phyloP scores from a whole-genome alignment of 2,888 invertebrate genomes.

The Synanthedon vespiformis region DNA sequence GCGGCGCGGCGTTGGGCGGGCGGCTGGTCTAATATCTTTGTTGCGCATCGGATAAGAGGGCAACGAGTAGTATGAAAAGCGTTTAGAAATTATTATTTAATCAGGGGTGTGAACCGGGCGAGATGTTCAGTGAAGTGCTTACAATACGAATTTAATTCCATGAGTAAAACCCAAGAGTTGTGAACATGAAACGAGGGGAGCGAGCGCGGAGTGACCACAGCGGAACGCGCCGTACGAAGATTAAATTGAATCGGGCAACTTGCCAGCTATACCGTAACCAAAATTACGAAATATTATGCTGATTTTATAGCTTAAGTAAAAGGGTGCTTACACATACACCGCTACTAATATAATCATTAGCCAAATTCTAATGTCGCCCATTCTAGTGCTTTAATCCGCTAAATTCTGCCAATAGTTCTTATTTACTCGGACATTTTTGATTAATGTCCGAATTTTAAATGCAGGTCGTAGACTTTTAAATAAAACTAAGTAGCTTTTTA shows the following conservation, averaged over 20 bases:
- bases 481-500: too few relatives aligned
- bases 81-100: constrained; percentile 13
- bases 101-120: constrained; percentile 4
- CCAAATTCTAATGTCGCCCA: background rate
- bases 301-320: constrained; percentile 30
- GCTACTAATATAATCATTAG: background rate
- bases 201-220: constrained; percentile 49
- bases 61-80: constrained; percentile 4
- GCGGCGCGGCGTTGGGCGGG: background rate
- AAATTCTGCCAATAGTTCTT: too few relatives aligned
- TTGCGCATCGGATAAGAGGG: background rate
- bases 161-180: constrained; percentile 19
- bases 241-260: constrained; percentile 55
- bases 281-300: constrained; percentile 59
- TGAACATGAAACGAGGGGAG: constrained; percentile 28
- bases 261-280: constrained; percentile 37
- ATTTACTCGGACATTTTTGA: too few relatives aligned
- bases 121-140: constrained; percentile 13
- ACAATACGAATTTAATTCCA: constrained; percentile 34
- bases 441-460: too few relatives aligned
- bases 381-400: background rate
- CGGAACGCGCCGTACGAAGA: constrained; percentile 46
- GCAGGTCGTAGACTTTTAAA: too few relatives aligned
- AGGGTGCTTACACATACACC: background rate
- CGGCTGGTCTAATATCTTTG: background rate